Evolutionary conservation across 2,797 vertebrate genomes (phyloP).

Genomic region (Silurus lanzhouensis): DNA sequence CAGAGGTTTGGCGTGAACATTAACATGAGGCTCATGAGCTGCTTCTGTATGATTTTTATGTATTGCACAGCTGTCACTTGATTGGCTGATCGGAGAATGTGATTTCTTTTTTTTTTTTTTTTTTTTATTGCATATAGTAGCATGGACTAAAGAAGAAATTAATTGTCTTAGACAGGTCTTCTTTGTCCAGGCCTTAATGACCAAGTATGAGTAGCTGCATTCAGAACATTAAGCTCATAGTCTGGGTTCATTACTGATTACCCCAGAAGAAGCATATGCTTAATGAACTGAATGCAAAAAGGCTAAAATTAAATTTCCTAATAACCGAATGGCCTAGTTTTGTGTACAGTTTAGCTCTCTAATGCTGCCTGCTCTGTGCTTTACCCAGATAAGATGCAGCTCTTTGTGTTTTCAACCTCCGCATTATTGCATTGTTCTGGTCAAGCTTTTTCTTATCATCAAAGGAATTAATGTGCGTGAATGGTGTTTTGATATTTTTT

Average conservation of each 20-base stretch:
- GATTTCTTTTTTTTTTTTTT: too few relatives aligned
- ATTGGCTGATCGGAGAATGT: not conserved
- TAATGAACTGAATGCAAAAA: slow-evolving; percentile 3
- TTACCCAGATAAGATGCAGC: slow-evolving; percentile 19
- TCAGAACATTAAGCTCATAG: slow-evolving; percentile 47
- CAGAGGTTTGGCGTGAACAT: not conserved
- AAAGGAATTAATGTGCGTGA: not conserved
- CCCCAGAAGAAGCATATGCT: slow-evolving; percentile 9
- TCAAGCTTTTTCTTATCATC: not conserved
- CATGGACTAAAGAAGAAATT: not conserved
- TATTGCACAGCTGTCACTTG: not conserved
- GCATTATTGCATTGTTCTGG: not conserved
- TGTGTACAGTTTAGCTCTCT: not conserved
- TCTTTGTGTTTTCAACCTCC: not conserved
- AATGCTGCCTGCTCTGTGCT: slow-evolving; percentile 5
- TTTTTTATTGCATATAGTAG: not conserved
- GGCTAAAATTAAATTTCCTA: slow-evolving; percentile 1
- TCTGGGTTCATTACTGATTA: slow-evolving; percentile 26
- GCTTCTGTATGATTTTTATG: not conserved
- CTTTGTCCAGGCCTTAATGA: slow-evolving; percentile 23
- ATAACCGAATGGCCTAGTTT: slow-evolving; percentile 16
- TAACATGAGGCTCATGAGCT: not conserved
- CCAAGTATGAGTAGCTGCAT: slow-evolving; percentile 38
- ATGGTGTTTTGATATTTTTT: not conserved
- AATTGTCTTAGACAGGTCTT: not conserved